Conservation (phyloP, 2,888 invertebrate genomes). For the Pyrrhia umbra region DNA sequence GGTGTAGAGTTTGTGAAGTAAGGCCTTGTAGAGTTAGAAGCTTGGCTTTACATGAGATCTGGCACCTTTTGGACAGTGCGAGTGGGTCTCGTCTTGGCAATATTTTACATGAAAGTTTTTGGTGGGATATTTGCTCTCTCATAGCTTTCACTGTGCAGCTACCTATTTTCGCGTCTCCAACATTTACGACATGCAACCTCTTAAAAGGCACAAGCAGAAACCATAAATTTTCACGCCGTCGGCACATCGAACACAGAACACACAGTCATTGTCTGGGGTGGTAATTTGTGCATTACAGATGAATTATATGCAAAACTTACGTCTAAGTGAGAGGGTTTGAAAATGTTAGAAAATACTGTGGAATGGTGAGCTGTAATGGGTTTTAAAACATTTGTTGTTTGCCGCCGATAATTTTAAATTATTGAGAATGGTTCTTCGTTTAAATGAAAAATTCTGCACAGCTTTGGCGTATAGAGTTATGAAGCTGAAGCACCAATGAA, state of each 20-base stretch:
- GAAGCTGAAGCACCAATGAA: too few species aligned
- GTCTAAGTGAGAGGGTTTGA: slow-evolving; percentile 38
- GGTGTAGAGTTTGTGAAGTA: too few species aligned
- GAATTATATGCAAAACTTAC: slow-evolving; percentile 47
- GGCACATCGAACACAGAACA: slow-evolving; percentile 45
- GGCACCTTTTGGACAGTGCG: too few species aligned
- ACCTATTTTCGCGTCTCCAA: slow-evolving; percentile 50
- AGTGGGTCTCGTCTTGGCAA: too few species aligned
- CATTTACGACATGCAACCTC: slow-evolving; percentile 68
- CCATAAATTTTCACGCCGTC: slow-evolving; percentile 75
- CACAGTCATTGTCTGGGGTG: slow-evolving; percentile 54
- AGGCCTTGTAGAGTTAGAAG: too few species aligned
- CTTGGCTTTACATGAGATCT: too few species aligned
- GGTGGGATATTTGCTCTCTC: too few species aligned
- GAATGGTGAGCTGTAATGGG: background rate
- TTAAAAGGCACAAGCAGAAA: slow-evolving; percentile 69
- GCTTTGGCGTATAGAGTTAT: too few species aligned
- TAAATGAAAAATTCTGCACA: too few species aligned
- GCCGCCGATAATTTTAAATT: background rate
- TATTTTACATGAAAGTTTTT: too few species aligned
- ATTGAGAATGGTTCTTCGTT: background rate
- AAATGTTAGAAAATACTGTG: slow-evolving; percentile 18
- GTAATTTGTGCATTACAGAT: slow-evolving; percentile 55
- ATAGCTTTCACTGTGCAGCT: slow-evolving; percentile 33
- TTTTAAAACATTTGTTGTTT: background rate